These are phyloP conservation scores for Oryzias sinensis DNA, from an alignment of 2,797 vertebrate species.

Conservation along the genomic window DNA sequence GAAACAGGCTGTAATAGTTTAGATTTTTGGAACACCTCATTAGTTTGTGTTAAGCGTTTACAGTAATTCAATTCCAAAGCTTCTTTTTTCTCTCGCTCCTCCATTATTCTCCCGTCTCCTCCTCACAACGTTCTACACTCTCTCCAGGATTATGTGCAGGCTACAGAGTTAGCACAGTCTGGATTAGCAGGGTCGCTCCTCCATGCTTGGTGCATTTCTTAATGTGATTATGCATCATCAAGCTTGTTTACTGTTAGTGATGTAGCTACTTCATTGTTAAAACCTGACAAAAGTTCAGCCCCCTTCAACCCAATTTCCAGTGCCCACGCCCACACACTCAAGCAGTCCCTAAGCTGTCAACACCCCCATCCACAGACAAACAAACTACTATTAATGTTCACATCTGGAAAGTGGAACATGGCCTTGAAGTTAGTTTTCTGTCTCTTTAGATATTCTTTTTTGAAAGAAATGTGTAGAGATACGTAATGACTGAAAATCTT, in stretches of 20 bases:
- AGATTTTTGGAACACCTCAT: constrained; percentile 70
- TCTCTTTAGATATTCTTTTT: not conserved
- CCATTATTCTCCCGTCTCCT: constrained; percentile 48
- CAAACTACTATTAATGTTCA: constrained; percentile 34
- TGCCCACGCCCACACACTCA: constrained; percentile 70
- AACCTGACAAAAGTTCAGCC: constrained; percentile 86
- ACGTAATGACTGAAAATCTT: no score
- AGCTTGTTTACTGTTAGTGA: constrained; percentile 92
- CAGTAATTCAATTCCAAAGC: constrained; percentile 85
- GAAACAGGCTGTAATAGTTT: constrained; percentile 9
- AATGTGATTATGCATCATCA: constrained; percentile 94
- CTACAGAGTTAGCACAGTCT: constrained; percentile 78
- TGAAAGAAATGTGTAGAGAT: not conserved
- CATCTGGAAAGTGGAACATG: constrained; percentile 9
- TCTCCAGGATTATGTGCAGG: constrained; percentile 86
- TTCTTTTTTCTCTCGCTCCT: constrained; percentile 70
- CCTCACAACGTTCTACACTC: constrained; percentile 63
- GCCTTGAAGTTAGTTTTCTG: not conserved
- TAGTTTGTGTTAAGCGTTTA: constrained; percentile 81
- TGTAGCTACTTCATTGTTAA: constrained; percentile 77
- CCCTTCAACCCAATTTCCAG: constrained; percentile 72
- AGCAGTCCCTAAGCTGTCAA: constrained; percentile 58
- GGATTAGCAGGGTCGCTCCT: constrained; percentile 84
- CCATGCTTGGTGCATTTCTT: constrained; percentile 84
- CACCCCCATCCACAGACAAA: constrained; percentile 34